These are phyloP conservation scores for Rotaria magnacalcarata DNA, from an alignment of 2,888 invertebrate species.

Conservation along the genomic window DNA sequence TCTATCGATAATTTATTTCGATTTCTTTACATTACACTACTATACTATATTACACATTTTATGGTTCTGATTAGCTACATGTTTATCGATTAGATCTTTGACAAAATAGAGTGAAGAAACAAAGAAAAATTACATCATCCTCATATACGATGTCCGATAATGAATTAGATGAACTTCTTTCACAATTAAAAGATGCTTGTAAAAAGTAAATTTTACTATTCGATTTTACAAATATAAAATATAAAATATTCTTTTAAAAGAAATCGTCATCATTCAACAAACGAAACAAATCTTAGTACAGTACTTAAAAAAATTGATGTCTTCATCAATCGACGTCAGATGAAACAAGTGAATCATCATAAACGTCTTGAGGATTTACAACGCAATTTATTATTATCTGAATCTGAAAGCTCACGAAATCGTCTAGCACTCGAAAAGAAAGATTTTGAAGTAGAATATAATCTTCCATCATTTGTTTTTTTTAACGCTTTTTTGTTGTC, in stretches of 20 bases:
- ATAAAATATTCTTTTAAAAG: not conserved
- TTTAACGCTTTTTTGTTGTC: not conserved
- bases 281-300: not conserved
- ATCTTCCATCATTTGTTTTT: not conserved
- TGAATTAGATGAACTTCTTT: slow-evolving; percentile 25
- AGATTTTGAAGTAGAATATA: not conserved
- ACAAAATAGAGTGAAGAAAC: not conserved
- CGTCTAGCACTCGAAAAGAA: slow-evolving; percentile 23
- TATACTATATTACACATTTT: not conserved
- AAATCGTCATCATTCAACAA: not conserved
- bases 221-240: not conserved
- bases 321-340: slow-evolving; percentile 13
- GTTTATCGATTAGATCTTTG: not conserved
- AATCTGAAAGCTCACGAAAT: slow-evolving; percentile 32
- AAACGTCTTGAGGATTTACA: slow-evolving; percentile 12
- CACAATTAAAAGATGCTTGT: not conserved
- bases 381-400: slow-evolving; percentile 8
- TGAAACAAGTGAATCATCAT: slow-evolving; percentile 13
- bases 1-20: not conserved
- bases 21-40: no score
- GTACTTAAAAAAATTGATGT: slow-evolving; percentile 27
- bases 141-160: not conserved
- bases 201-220: not conserved
- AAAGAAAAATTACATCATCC: not conserved
- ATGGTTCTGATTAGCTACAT: not conserved